These are phyloP conservation scores for Characodon lateralis DNA, from an alignment of 2,797 vertebrate species.

Conservation along the genomic window DNA sequence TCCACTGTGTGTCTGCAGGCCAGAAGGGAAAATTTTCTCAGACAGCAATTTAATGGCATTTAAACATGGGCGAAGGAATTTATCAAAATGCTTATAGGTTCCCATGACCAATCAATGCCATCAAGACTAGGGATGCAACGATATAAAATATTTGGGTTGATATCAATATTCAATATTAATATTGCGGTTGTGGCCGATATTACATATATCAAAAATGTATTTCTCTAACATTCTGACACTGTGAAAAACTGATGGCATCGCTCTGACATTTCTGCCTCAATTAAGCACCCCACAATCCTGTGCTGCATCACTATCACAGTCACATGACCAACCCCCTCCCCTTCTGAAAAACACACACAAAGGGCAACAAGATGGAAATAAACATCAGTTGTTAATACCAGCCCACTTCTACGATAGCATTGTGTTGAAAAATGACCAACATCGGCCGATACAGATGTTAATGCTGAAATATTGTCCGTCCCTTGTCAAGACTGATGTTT, in stretches of 20 bases:
- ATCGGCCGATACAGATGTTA: background rate
- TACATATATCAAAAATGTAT: background rate
- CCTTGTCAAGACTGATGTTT: too few relatives aligned
- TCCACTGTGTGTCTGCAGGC: conserved; percentile 90
- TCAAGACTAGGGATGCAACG: background rate
- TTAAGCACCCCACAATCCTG: too few relatives aligned
- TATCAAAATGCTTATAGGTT: background rate
- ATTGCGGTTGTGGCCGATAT: background rate
- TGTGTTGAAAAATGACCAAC: background rate
- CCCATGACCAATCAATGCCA: background rate
- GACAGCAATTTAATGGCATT: background rate
- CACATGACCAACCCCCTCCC: too few relatives aligned
- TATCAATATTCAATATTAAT: background rate
- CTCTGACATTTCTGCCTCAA: background rate
- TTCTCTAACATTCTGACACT: background rate
- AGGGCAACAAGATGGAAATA: background rate
- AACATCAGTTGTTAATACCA: background rate
- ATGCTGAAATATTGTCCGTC: too few relatives aligned
- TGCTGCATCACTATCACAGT: too few relatives aligned
- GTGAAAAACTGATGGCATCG: background rate
- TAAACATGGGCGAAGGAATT: background rate
- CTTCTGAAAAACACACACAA: too few relatives aligned
- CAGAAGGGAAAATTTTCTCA: background rate
- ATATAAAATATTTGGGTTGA: background rate
- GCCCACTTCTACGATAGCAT: background rate